phyloP scores from a whole-genome alignment of 2,113 vertebrate species.

The Hystrix brachyura region DNA sequence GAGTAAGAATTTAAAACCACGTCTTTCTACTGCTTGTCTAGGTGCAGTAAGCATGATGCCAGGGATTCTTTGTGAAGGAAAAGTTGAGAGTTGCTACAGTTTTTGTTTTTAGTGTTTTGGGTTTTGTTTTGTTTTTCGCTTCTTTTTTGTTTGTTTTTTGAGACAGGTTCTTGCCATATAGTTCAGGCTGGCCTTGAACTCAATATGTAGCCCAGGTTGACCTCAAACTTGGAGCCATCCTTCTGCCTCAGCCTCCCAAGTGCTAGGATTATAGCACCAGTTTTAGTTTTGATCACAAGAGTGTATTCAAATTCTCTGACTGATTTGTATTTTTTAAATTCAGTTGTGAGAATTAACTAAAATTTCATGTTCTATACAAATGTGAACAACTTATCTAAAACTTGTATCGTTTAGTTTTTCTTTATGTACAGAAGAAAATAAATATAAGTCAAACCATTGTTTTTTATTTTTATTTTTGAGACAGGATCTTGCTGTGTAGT shows the following conservation, averaged over 20 bases:
- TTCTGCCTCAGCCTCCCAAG: background rate
- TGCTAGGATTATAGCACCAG: background rate
- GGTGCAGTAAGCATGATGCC: background rate
- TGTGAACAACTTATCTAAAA: background rate
- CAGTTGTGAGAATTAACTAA: slow-evolving; percentile 50
- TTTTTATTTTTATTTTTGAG: background rate
- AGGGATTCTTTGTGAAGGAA: background rate
- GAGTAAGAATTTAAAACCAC: slow-evolving; percentile 42
- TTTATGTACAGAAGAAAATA: slow-evolving; percentile 35
- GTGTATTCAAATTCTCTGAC: slow-evolving; percentile 10
- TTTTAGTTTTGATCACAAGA: slow-evolving; percentile 31
- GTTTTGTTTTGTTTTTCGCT: background rate
- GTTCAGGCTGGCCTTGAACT: background rate
- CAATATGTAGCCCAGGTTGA: background rate
- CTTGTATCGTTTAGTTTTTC: slow-evolving; percentile 41
- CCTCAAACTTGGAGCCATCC: background rate
- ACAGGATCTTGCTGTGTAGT: background rate
- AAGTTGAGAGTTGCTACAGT: background rate
- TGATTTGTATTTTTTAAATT: slow-evolving; percentile 24
- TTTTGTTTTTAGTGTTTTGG: slow-evolving; percentile 24
- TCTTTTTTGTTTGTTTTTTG: background rate
- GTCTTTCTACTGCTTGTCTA: slow-evolving; percentile 46
- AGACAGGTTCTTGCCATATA: background rate
- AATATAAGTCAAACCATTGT: background rate
- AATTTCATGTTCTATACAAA: slow-evolving; percentile 2